These are phyloP conservation scores for Helostoma temminkii DNA, from an alignment of 2,797 vertebrate genomes.

Conservation along the genomic window DNA sequence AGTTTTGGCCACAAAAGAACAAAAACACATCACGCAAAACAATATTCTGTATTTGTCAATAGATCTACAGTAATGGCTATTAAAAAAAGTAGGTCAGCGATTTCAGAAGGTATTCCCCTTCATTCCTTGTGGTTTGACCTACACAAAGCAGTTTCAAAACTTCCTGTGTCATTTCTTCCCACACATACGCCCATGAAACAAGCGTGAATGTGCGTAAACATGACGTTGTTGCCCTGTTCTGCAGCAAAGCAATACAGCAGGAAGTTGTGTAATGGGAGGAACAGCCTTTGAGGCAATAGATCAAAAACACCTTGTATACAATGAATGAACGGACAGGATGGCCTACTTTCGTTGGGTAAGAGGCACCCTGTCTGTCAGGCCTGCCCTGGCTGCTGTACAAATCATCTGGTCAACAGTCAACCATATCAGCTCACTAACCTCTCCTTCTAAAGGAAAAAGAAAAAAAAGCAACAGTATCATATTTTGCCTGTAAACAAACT, in stretches of 20 bases:
- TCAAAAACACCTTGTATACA: slow-evolving; percentile 60
- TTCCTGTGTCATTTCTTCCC: slow-evolving; percentile 39
- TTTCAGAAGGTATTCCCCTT: slow-evolving; percentile 24
- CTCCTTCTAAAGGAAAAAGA: background rate
- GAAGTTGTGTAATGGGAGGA: slow-evolving; percentile 64
- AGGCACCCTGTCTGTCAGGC: slow-evolving; percentile 35
- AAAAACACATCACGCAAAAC: slow-evolving; percentile 7
- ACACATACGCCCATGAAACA: slow-evolving; percentile 34
- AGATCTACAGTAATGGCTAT: slow-evolving; percentile 1
- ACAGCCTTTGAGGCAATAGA: slow-evolving; percentile 50
- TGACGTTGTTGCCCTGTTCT: slow-evolving; percentile 51
- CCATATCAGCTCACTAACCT: background rate
- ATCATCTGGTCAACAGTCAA: slow-evolving; percentile 34
- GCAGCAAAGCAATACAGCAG: slow-evolving; percentile 47
- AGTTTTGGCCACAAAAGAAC: slow-evolving; percentile 2
- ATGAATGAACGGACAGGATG: slow-evolving; percentile 60
- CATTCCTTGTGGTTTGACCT: slow-evolving; percentile 19
- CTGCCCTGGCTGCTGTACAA: slow-evolving; percentile 22
- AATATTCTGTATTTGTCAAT: slow-evolving; percentile 3
- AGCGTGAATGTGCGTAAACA: slow-evolving; percentile 28
- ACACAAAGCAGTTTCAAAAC: slow-evolving; percentile 58
- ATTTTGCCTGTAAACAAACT: slow-evolving; percentile 57
- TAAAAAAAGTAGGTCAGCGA: slow-evolving; percentile 14
- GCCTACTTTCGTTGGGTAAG: slow-evolving; percentile 41
- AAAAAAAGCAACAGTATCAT: slow-evolving; percentile 15